Evolutionary conservation across 1,140 invertebrate genomes (phyloP).

Genomic region (Nasonia longicornis): DNA sequence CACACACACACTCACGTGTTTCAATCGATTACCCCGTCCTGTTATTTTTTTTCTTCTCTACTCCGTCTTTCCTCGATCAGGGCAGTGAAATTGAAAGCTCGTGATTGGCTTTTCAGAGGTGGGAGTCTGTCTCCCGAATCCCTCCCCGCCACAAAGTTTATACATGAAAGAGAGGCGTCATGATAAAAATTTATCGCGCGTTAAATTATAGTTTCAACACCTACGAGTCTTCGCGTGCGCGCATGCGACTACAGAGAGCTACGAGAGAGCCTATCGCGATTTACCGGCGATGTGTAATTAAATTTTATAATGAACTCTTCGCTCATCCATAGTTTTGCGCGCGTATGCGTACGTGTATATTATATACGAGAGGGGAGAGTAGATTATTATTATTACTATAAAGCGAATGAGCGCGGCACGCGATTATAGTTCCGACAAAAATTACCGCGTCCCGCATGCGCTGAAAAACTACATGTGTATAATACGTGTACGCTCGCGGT

Average conservation of each 20-base stretch:
- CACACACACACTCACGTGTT: not conserved
- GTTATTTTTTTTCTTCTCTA: not conserved
- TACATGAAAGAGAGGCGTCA: slow-evolving; percentile 20
- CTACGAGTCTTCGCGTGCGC: not conserved
- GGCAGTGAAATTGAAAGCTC: slow-evolving; percentile 19
- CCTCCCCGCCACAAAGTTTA: too few relatives aligned
- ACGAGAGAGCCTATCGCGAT: not conserved
- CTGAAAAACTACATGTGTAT: slow-evolving; percentile 19
- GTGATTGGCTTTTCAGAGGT: not conserved
- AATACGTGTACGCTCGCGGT: not conserved
- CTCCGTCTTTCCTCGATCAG: not conserved
- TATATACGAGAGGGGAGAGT: not conserved
- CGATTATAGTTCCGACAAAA: slow-evolving; percentile 6
- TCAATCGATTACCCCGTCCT: slow-evolving; percentile 24
- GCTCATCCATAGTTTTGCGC: not conserved
- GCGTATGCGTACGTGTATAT: not conserved
- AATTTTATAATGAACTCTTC: slow-evolving; percentile 45
- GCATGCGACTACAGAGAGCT: not conserved
- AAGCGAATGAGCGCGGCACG: not conserved
- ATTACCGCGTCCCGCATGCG: not conserved
- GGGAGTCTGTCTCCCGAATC: not conserved
- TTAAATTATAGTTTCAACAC: slow-evolving; percentile 48
- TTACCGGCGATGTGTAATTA: slow-evolving; percentile 36
- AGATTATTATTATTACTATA: slow-evolving; percentile 23
- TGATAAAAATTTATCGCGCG: slow-evolving; percentile 39